Conservation (phyloP, 1,140 invertebrate genomes). For the Zaprionus ornatus region DNA sequence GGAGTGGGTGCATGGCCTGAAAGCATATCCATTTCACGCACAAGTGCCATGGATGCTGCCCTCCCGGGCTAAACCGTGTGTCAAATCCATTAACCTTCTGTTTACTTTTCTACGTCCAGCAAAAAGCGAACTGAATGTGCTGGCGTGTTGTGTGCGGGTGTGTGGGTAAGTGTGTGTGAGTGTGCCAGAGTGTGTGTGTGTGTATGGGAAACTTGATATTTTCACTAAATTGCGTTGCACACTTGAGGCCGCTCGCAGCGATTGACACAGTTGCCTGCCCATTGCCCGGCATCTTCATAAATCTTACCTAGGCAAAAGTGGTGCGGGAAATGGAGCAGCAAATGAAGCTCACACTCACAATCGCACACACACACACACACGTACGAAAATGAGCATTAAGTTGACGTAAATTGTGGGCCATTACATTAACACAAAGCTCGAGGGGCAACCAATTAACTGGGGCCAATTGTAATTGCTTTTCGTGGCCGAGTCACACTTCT, state of each 20-base stretch:
- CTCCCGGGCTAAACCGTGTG: constrained; percentile 65
- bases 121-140: constrained; percentile 53
- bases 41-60: constrained; percentile 64
- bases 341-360: constrained; percentile 57
- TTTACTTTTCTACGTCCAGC: constrained; percentile 82
- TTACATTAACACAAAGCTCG: constrained; percentile 72
- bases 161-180: constrained; percentile 6
- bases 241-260: constrained; percentile 66
- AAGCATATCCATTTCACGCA: constrained; percentile 81
- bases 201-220: constrained; percentile 77
- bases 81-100: constrained; percentile 84
- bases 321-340: constrained; percentile 68
- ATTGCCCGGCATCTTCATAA: constrained; percentile 53
- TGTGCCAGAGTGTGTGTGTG: constrained; percentile 47
- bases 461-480: constrained; percentile 70
- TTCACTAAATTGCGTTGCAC: constrained; percentile 80
- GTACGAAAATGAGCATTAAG: constrained; percentile 73
- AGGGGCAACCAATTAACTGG: constrained; percentile 61
- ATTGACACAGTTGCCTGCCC: constrained; percentile 40
- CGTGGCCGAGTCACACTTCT: constrained; percentile 9
- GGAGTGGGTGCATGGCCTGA: constrained; percentile 67
- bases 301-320: constrained; percentile 67
- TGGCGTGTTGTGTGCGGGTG: constrained; percentile 17
- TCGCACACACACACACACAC: constrained; percentile 1
- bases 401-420: constrained; percentile 83